Conservation (phyloP, 2,797 vertebrate genomes). For the Danio albolineatus region DNA sequence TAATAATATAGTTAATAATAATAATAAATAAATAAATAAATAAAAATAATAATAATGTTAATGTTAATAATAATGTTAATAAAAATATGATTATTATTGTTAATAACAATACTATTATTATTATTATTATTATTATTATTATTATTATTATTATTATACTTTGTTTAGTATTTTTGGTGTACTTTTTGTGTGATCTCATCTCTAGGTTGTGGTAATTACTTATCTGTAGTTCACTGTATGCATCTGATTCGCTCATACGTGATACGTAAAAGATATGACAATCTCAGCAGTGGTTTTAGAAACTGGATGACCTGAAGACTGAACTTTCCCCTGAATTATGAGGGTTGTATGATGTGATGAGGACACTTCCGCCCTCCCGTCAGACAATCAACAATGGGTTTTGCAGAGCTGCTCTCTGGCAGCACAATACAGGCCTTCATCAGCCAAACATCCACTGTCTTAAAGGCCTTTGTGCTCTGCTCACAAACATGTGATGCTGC, state of each 20-base stretch:
- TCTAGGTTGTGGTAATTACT: background rate
- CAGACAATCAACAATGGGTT: slow-evolving; percentile 34
- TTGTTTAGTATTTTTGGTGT: background rate
- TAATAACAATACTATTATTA: no score
- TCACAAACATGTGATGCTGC: slow-evolving; percentile 28
- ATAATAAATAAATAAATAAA: no score
- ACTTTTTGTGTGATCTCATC: background rate
- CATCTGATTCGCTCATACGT: slow-evolving; percentile 6
- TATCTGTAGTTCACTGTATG: slow-evolving; percentile 17
- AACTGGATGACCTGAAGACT: background rate
- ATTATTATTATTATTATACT: background rate
- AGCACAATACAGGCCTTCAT: slow-evolving; percentile 54
- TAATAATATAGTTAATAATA: no score
- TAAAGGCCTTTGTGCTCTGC: slow-evolving; percentile 6
- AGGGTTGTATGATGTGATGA: slow-evolving; percentile 44
- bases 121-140: no score
- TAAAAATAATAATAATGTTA: no score
- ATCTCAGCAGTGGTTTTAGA: slow-evolving; percentile 12
- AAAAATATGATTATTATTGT: no score
- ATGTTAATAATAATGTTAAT: no score
- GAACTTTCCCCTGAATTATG: slow-evolving; percentile 23
- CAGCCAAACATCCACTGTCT: slow-evolving; percentile 1
- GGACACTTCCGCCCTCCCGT: slow-evolving; percentile 42
- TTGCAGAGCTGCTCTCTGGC: slow-evolving; percentile 5
- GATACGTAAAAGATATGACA: background rate